These are phyloP conservation scores for Raja brachyura DNA, from an alignment of 2,113 vertebrate genomes.

Conservation along the genomic window DNA sequence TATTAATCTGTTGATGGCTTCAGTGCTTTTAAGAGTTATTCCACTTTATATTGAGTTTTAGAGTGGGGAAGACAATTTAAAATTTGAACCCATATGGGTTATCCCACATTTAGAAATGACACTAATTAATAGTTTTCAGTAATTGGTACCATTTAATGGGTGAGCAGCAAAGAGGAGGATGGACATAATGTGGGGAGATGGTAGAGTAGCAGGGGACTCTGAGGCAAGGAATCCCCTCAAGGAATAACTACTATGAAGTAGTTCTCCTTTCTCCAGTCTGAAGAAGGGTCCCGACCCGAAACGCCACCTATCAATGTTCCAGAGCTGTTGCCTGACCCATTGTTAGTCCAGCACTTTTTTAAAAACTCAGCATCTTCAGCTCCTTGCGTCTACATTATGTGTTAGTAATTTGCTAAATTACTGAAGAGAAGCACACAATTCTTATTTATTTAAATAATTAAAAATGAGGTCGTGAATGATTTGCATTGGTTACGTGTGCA, in stretches of 20 bases:
- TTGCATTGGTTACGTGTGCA: background rate
- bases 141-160: background rate
- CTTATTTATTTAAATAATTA: background rate
- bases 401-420: background rate
- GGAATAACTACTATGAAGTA: no score
- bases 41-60: background rate
- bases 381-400: background rate
- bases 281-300: no score
- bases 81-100: no score
- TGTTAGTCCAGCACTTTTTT: no score
- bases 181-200: background rate
- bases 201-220: background rate
- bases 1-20: no score
- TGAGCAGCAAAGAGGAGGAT: background rate
- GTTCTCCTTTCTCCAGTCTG: no score
- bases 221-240: background rate
- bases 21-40: background rate
- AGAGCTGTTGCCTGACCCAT: no score
- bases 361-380: no score
- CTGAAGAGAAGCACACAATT: background rate
- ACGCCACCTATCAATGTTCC: no score
- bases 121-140: background rate
- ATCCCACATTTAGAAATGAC: background rate
- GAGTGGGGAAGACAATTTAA: background rate
- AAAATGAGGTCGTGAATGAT: background rate